Evolutionary conservation across 2,113 vertebrate species (phyloP), one percentile per base, ranked within the genome.

Genomic region (Heptranchias perlo): DNA sequence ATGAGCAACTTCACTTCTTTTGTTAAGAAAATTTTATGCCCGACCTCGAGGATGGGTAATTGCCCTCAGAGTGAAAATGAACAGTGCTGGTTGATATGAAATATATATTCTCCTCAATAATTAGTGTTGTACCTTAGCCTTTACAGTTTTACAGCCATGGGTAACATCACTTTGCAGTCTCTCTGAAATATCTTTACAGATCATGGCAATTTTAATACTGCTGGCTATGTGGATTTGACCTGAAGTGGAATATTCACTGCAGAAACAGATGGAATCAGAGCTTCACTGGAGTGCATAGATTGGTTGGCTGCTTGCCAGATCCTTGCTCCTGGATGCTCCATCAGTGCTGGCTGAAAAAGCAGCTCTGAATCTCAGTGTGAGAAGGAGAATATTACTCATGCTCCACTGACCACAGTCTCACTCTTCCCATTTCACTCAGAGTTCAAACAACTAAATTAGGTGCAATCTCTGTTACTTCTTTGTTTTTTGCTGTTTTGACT

Each of bases 161-260:
- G 97, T 98, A 98, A 98, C 97, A 98, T 98, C 98, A 98, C 97
- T 97, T 98, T 98, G 97, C 97, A 97, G 97, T 97, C 97, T 97
- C 97, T 97, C 96, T 97, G 98, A 98, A 98, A 98, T 97, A 97
- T 98, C 98, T 98, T 98, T 98, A 97, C 98, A 98, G 97, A 98
- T 98, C 98, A 98, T 97, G 97, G 97, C 98, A 97, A 98, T 98
- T 97, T 97, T 98, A 98, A 98, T 98, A 97, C 97, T 96, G 96
- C 97, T 96, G 97, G 97, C 98, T 98, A 97, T 97, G 97, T 96
- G 97, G 97, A 98, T 98, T 97, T 98, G 98, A 98, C 98, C 98
- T 97, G 97, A 97, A 98, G 98, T 98, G 97, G 97, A 98, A 97
- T 98, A 98, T 96, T 97, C 97, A 4, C 96, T 97, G 96, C 97